Evolutionary conservation across 2,113 vertebrate genomes (phyloP), one percentile per base, ranked within the genome.

Genomic region (Jaculus jaculus): DNA sequence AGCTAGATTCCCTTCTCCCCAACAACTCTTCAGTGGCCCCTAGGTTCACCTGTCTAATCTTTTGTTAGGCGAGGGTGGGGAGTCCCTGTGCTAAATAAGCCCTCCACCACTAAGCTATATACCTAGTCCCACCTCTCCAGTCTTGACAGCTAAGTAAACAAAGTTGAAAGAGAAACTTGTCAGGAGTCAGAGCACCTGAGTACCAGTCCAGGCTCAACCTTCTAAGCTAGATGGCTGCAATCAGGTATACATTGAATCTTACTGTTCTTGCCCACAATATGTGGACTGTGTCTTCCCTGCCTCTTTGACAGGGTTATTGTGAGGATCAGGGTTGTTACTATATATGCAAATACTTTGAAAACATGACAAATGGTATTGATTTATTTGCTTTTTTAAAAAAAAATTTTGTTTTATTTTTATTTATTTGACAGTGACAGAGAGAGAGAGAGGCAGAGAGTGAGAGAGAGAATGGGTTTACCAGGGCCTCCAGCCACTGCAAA

Each of bases 111-210:
- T 47, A 18, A 23, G 3, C 11, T n/a, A 18, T 47, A 68, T 28
- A 21, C 39, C 63, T 6, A 47, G 39, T 20, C 39, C 63, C 26
- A 66, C 1, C 51, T 85, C 30, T 73, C 17, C 78, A 32, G 63
- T 61, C 66, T 86, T 34, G 51, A 72, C 66, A 88, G 69, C 37
- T 88, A 37, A 88, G 79, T 42, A 90, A 75, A 51, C 51, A 79
- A 91, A 23, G 28, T 0, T 65, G 73, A 63, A 89, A 84, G 47
- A 71, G 66, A 88, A 87, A 68, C 72, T 54, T 3, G 1, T 39
- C 34, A 39, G 71, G 20, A 42, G 28, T 74, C 90, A 63, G 39
- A 80, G 58, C 20, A 89, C 82, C 65, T 23, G 42, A 34, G 72
- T 20, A 32, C 12, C 47, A 26, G n/a, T 87, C 66, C 90, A 1